Evolutionary conservation across 2,113 vertebrate species (phyloP), one percentile per base, ranked within the genome.

Genomic region (Misgurnus anguillicaudatus): DNA sequence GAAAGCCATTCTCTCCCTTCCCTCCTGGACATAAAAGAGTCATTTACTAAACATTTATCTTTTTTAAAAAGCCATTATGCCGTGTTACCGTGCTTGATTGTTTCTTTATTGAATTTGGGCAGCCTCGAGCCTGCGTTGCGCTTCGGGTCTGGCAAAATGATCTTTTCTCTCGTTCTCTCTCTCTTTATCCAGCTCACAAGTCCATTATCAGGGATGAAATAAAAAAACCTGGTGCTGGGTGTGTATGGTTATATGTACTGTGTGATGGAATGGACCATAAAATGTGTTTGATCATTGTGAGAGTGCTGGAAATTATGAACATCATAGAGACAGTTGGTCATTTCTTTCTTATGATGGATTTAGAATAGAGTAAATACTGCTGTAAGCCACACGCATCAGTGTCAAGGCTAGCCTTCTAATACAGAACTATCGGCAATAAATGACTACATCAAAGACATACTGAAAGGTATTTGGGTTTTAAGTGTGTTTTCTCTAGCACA

Each of bases 1-100:
- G 72, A 82, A 82, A 80, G 83, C 83, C 77, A 82, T 82, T 80
- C 84, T 78, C 80, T 69, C 39, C 39, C 78, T 68, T 74, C 80
- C 84, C 84, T 85, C 84, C 78, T 85, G 84, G 84, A 83, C 84
- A 86, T 84, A 81, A 84, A 79, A 78, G 77, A 86, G 85, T 86
- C 80, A 86, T 86, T 86, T 86, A 84, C 62, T 78, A 79, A 82
- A 80, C 85, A 86, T 86, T 82, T 80, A 86, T 86, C 85, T 86
- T 86, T 86, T 86, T 86, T 86, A 82, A 86, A 86, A 86, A 86
- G 85, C 85, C 85, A 84, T 86, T 86, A 86, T 84, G 85, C 80
- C 80, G 85, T 80, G 85, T 86, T 86, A 84, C 82, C 58, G 48
- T 77, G 80, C 80, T 82, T 86, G 85, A 86, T 86, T 86, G 85